These are phyloP conservation scores for Solenodon paradoxus DNA, from an alignment of 2,113 vertebrate species.

Conservation along the genomic window DNA sequence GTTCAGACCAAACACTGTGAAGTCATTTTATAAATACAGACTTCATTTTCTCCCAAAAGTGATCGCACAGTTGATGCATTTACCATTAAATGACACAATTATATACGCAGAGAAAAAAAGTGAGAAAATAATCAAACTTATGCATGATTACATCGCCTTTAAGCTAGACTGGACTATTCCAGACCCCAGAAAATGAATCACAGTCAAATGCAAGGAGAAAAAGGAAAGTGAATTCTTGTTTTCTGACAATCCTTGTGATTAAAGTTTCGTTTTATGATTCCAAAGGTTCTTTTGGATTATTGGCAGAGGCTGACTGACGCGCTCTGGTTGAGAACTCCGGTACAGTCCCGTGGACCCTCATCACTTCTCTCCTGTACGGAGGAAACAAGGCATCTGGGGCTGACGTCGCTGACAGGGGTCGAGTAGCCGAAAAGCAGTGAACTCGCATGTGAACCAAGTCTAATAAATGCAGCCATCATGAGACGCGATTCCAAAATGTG, in stretches of 20 bases:
- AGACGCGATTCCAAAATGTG: neutral
- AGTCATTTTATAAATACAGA: neutral
- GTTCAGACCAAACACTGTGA: neutral
- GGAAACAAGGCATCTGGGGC: too few relatives aligned
- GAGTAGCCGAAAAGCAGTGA: neutral
- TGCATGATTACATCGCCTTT: neutral
- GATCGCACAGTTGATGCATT: neutral
- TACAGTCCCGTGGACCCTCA: too few relatives aligned
- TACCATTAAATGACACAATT: neutral
- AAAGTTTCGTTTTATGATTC: neutral
- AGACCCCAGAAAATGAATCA: neutral
- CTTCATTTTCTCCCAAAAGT: neutral
- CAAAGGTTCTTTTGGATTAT: neutral
- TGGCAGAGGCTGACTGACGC: too few relatives aligned
- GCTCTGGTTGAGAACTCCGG: neutral
- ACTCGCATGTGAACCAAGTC: too few relatives aligned
- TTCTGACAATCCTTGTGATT: neutral
- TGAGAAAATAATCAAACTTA: neutral
- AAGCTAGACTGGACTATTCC: neutral
- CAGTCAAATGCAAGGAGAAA: neutral
- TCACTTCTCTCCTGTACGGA: too few relatives aligned
- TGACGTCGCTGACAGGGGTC: too few relatives aligned
- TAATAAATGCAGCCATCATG: neutral
- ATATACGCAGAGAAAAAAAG: neutral
- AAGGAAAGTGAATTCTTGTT: neutral